phyloP scores from a whole-genome alignment of 2,888 invertebrate species.

The Auanema sp. region DNA sequence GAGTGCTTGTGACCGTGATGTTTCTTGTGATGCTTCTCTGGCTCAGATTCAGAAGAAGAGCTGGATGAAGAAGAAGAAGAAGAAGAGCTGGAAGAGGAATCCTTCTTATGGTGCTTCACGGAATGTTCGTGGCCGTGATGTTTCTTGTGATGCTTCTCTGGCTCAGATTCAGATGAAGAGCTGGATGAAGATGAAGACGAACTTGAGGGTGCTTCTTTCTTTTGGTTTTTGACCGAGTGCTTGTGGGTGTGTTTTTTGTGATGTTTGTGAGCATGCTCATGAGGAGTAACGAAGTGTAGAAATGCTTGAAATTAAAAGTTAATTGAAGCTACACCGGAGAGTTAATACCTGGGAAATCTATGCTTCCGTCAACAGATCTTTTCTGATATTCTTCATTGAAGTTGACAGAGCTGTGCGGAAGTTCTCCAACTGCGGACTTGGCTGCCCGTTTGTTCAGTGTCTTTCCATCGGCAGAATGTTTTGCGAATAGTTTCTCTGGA shows the following conservation, averaged over 20 bases:
- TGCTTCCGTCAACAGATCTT: slow-evolving; percentile 10
- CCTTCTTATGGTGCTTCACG: slow-evolving; percentile 7
- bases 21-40: not conserved
- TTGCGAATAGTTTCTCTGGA: slow-evolving; percentile 18
- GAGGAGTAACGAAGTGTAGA: not conserved
- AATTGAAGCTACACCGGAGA: not conserved
- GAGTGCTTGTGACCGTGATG: not conserved
- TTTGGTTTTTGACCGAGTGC: not conserved
- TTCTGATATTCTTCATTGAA: slow-evolving; percentile 16
- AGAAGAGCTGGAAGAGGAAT: slow-evolving; percentile 1
- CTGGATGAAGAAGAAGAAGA: slow-evolving; percentile 2
- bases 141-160: not conserved
- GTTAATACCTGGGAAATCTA: slow-evolving; percentile 18
- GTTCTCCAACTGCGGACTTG: slow-evolving; percentile 7
- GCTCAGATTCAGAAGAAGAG: slow-evolving; percentile 4
- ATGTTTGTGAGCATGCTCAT: slow-evolving; percentile 10
- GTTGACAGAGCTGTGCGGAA: slow-evolving; percentile 13
- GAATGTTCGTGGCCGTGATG: not conserved
- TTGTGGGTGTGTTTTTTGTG: slow-evolving; percentile 4
- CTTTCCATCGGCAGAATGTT: slow-evolving; percentile 6
- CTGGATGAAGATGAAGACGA: not conserved
- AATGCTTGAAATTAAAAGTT: not conserved
- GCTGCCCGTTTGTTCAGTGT: slow-evolving; percentile 8
- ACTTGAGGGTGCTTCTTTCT: slow-evolving; percentile 1
- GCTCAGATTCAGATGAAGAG: slow-evolving; percentile 1